Evolutionary conservation across 2,888 invertebrate species (phyloP).

Genomic region (Scelioninae gen. 1): DNA sequence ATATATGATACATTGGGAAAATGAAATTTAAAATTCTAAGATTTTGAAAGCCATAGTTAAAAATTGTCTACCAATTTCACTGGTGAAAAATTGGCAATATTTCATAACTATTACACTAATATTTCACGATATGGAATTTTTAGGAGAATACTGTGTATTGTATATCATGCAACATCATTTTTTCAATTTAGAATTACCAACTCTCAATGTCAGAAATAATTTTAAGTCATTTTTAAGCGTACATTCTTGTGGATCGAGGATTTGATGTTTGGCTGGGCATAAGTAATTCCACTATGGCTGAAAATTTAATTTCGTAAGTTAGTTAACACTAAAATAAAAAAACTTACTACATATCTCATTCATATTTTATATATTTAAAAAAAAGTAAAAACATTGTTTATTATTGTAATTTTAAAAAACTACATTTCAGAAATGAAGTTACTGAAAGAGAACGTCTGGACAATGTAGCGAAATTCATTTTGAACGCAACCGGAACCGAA

Average conservation of each 20-base stretch:
- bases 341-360: too few species aligned
- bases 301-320: slow-evolving; percentile 73
- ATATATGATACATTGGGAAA: too few species aligned
- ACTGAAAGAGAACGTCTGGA: slow-evolving; percentile 74
- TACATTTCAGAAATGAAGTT: slow-evolving; percentile 72
- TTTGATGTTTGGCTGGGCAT: slow-evolving; percentile 79
- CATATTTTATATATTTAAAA: too few species aligned
- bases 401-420: background rate
- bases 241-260: slow-evolving; percentile 78
- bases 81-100: too few species aligned
- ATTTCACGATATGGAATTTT: too few species aligned
- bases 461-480: slow-evolving; percentile 75
- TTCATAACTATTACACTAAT: too few species aligned
- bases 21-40: too few species aligned
- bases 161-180: too few species aligned
- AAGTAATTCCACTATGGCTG: slow-evolving; percentile 75
- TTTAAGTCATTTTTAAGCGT: slow-evolving; percentile 72
- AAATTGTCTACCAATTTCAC: too few species aligned
- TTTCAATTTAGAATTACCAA: too few species aligned
- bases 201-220: slow-evolving; percentile 10
- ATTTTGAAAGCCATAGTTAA: too few species aligned
- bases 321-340: slow-evolving; percentile 1
- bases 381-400: background rate
- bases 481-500: slow-evolving; percentile 74
- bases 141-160: too few species aligned